Conservation (phyloP, 2,888 invertebrate genomes). For the Clanis bilineata region DNA sequence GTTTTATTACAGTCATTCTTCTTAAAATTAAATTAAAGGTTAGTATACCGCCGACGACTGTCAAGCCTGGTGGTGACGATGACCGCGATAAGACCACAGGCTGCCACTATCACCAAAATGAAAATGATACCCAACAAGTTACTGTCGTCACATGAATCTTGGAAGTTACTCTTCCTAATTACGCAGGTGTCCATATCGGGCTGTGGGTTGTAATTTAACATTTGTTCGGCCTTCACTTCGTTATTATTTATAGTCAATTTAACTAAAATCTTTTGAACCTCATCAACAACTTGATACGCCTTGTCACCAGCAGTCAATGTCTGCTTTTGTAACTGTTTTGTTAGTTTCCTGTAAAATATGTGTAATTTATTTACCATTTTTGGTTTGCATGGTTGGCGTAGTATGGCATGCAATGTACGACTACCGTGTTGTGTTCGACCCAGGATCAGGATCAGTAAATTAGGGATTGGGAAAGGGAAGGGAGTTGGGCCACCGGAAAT, state of each 20-base stretch:
- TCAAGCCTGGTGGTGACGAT: neutral
- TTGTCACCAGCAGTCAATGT: too few relatives aligned
- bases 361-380: neutral
- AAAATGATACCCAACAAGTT: slow-evolving; percentile 29
- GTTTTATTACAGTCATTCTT: too few relatives aligned
- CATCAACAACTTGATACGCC: too few relatives aligned
- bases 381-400: too few relatives aligned
- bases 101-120: slow-evolving; percentile 30
- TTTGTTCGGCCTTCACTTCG: neutral
- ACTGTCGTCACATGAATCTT: slow-evolving; percentile 31
- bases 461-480: too few relatives aligned
- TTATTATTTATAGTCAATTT: neutral
- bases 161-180: slow-evolving; percentile 25
- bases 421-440: too few relatives aligned
- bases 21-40: neutral
- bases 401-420: too few relatives aligned
- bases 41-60: neutral
- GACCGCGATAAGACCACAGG: neutral
- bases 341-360: neutral
- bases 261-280: neutral
- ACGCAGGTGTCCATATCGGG: slow-evolving; percentile 3
- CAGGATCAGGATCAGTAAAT: too few relatives aligned
- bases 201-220: neutral
- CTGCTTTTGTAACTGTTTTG: neutral
- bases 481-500: too few relatives aligned